Evolutionary conservation across 2,113 vertebrate species (phyloP).

Genomic region (Myiagra hebetior): DNA sequence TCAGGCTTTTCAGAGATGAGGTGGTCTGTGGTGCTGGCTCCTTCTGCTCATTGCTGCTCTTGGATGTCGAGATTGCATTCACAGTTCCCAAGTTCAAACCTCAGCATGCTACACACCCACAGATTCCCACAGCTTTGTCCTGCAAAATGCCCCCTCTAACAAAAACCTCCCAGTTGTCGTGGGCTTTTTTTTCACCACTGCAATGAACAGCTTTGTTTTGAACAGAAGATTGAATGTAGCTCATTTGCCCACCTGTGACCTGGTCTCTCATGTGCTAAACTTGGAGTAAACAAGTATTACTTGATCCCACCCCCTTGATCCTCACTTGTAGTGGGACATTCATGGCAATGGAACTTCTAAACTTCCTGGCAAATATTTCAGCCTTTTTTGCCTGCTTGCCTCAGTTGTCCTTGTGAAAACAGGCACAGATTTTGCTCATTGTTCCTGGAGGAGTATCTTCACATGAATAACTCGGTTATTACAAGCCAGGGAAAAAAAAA

Average conservation of each 20-base stretch:
- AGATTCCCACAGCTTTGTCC: constrained; percentile 35
- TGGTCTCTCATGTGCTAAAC: neutral
- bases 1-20: neutral
- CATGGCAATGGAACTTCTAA: neutral
- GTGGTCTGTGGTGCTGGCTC: constrained; percentile 19
- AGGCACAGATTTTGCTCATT: neutral
- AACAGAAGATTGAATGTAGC: neutral
- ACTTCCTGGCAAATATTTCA: neutral
- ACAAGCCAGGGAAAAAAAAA: neutral
- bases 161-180: neutral
- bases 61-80: neutral
- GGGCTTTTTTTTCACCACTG: neutral
- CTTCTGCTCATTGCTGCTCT: neutral
- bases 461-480: neutral
- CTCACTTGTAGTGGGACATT: accelerated
- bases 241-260: neutral
- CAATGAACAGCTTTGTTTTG: neutral
- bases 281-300: neutral
- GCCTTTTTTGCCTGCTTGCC: neutral
- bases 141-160: neutral
- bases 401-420: neutral
- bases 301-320: neutral
- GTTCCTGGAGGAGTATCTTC: neutral
- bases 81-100: constrained; percentile 18
- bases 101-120: constrained; percentile 17